These are phyloP conservation scores for Thripadectes ignobilis DNA, from an alignment of 2,797 vertebrate species.

Conservation along the genomic window DNA sequence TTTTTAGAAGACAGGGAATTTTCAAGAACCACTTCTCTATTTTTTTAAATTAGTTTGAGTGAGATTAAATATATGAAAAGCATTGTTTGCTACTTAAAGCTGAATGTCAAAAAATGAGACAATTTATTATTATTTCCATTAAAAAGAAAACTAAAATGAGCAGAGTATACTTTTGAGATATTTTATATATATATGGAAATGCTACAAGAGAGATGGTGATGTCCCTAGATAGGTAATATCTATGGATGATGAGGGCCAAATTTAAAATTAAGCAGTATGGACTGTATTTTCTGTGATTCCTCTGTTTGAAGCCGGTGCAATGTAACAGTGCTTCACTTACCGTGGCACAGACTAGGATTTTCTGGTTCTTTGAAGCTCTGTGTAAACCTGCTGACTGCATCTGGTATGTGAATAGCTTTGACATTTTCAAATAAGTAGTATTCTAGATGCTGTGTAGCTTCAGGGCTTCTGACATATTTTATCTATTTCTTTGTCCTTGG, in stretches of 20 bases:
- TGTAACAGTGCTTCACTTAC: background rate
- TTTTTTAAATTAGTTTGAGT: background rate
- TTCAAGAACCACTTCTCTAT: background rate
- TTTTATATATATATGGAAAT: background rate
- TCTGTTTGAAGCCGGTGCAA: background rate
- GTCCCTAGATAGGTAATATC: background rate
- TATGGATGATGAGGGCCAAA: background rate
- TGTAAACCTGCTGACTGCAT: background rate
- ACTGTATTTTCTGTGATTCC: background rate
- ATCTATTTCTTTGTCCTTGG: slow-evolving; percentile 15
- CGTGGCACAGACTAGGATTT: background rate
- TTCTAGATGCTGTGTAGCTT: background rate
- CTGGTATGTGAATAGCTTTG: background rate
- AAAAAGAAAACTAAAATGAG: background rate
- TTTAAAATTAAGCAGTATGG: background rate
- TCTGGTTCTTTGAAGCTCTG: background rate
- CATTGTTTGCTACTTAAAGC: background rate
- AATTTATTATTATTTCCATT: background rate
- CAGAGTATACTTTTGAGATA: background rate
- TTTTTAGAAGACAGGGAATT: background rate
- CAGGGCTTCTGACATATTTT: background rate
- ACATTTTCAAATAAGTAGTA: background rate
- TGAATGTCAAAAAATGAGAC: background rate
- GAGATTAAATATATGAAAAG: background rate
- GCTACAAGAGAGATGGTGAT: background rate